Percentiles rank a stretch among this genome's conserved stretches.
These are phyloP conservation scores for Stegana nigrithorax DNA, from an alignment of 2,888 invertebrate genomes.

Conservation along the genomic window DNA sequence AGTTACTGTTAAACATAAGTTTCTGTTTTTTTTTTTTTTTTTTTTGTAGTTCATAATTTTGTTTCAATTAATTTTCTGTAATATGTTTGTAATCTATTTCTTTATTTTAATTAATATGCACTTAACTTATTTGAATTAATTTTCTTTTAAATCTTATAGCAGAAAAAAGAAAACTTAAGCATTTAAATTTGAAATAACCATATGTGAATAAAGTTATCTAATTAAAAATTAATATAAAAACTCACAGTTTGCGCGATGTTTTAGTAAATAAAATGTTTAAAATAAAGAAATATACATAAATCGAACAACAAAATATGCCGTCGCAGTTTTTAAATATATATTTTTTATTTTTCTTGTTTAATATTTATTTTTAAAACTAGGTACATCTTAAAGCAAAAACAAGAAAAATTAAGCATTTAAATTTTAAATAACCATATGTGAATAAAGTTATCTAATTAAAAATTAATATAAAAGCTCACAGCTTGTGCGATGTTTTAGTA, in stretches of 20 bases:
- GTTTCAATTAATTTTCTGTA: conserved; percentile 10
- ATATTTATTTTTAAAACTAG: conserved; percentile 52
- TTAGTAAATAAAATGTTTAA: too few relatives aligned
- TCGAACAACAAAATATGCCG: neutral
- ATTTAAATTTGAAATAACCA: too few relatives aligned
- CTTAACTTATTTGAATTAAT: neutral
- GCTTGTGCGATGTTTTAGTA: too few relatives aligned
- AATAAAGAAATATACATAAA: neutral
- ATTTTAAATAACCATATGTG: too few relatives aligned
- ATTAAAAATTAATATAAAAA: neutral
- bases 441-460: too few relatives aligned
- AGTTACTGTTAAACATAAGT: conserved; percentile 54
- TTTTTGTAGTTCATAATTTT: conserved; percentile 16
- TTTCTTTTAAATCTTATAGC: neutral
- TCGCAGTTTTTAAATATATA: conserved; percentile 3
- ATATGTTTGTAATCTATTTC: conserved; percentile 16
- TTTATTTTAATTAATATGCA: too few relatives aligned
- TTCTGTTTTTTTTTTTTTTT: conserved; percentile 17
- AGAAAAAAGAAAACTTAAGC: too few relatives aligned
- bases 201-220: too few relatives aligned
- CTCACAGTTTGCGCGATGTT: neutral
- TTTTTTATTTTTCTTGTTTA: conserved; percentile 29
- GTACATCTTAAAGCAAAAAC: conserved; percentile 21
- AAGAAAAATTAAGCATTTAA: too few relatives aligned
- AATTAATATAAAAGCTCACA: neutral